Evolutionary conservation across 1,140 invertebrate genomes (phyloP).

Genomic region (Cyphomyrmex costatus): DNA sequence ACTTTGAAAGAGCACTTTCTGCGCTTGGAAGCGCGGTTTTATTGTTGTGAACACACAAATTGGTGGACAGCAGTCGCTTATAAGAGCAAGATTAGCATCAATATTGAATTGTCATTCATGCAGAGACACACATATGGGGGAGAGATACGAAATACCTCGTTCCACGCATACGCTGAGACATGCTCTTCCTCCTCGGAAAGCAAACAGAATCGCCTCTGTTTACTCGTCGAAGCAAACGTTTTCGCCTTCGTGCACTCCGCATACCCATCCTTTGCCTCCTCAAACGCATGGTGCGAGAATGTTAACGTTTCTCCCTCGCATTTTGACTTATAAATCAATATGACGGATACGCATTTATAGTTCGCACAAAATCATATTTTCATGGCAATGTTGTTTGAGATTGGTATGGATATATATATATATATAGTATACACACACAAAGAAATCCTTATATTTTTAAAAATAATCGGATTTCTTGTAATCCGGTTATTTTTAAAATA

Average conservation of each 20-base stretch:
- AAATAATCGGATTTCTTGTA: slow-evolving; percentile 38
- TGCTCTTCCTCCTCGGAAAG: slow-evolving; percentile 52
- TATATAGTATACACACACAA: background rate
- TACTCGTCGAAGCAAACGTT: slow-evolving; percentile 63
- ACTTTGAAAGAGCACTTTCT: slow-evolving; percentile 50
- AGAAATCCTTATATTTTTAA: slow-evolving; percentile 26
- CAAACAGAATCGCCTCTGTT: slow-evolving; percentile 63
- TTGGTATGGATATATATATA: background rate
- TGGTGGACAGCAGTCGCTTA: slow-evolving; percentile 62
- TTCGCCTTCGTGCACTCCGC: slow-evolving; percentile 49
- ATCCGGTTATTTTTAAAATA: slow-evolving; percentile 34
- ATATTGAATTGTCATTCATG: slow-evolving; percentile 68
- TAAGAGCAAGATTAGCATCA: slow-evolving; percentile 67
- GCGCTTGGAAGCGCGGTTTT: slow-evolving; percentile 55
- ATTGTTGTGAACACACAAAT: slow-evolving; percentile 63
- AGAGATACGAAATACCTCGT: slow-evolving; percentile 8
- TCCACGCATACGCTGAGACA: slow-evolving; percentile 28
- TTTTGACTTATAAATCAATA: slow-evolving; percentile 52
- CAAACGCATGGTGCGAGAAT: slow-evolving; percentile 8
- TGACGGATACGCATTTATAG: slow-evolving; percentile 20
- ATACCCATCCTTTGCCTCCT: slow-evolving; percentile 19
- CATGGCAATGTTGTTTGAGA: background rate
- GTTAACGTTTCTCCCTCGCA: slow-evolving; percentile 20
- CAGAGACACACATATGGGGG: slow-evolving; percentile 5
- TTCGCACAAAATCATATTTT: slow-evolving; percentile 9